phyloP scores from a whole-genome alignment of 2,797 vertebrate genomes.

The Danio aesculapii region DNA sequence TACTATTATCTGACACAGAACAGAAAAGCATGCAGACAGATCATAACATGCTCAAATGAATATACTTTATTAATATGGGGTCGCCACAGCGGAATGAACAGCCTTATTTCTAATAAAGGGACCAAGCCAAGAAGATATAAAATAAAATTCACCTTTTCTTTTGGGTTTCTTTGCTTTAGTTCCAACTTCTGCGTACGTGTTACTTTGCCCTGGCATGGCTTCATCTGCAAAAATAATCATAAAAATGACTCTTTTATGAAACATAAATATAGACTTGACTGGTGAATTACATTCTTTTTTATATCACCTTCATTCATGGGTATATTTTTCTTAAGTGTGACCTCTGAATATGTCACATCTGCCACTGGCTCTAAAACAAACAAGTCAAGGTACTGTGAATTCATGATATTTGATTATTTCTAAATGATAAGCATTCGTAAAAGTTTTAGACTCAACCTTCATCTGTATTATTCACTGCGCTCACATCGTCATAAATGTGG shows the following conservation, averaged over 20 bases:
- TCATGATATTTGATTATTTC: background rate
- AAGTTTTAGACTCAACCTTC: background rate
- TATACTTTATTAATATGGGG: too few species aligned
- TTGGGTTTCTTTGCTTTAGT: background rate
- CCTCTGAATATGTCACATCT: background rate
- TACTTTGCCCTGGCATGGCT: too few species aligned
- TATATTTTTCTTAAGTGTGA: conserved; percentile 1
- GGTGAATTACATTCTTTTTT: background rate
- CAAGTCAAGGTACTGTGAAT: background rate
- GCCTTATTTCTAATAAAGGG: too few species aligned
- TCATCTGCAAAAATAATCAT: background rate
- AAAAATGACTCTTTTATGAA: background rate
- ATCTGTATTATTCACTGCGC: background rate
- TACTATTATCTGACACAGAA: background rate
- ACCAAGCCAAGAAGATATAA: too few species aligned
- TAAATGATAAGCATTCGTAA: background rate
- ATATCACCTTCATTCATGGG: background rate
- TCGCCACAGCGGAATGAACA: too few species aligned
- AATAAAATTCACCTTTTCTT: background rate
- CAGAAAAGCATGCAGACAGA: background rate
- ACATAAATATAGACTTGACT: background rate
- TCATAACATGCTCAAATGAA: too few species aligned
- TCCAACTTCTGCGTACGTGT: background rate
- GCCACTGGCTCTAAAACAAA: background rate
- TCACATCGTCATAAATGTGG: background rate